A percentile compares a stretch with the other conserved stretches of the same genome.
These are phyloP conservation scores for Rhinolophus sinicus DNA, from an alignment of 2,113 vertebrate genomes.

Conservation along the genomic window DNA sequence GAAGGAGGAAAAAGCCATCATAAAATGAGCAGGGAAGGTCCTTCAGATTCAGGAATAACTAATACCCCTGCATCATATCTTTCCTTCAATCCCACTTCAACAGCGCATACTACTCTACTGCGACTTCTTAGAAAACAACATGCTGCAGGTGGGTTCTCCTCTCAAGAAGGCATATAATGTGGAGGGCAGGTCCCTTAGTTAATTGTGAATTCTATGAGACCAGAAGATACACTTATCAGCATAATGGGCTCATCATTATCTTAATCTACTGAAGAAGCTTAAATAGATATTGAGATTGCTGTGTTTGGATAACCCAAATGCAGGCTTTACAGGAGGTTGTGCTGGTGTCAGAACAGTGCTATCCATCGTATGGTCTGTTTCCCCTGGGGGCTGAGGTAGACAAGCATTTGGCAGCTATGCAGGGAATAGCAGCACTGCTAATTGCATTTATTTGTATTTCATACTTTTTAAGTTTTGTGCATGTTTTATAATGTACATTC, in stretches of 20 bases:
- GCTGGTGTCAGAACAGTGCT: background rate
- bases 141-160: background rate
- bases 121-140: constrained; percentile 2
- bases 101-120: rapidly evolving
- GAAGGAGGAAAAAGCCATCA: constrained; percentile 8
- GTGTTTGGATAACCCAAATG: background rate
- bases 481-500: background rate
- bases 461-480: background rate
- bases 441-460: background rate
- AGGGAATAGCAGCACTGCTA: background rate
- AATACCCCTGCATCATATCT: background rate
- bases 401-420: background rate
- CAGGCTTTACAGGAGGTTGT: background rate
- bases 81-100: constrained; percentile 13
- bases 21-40: constrained; percentile 48
- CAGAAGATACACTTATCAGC: background rate
- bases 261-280: background rate
- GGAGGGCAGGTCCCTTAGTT: background rate
- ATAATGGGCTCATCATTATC: background rate
- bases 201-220: background rate
- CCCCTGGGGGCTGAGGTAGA: too few species aligned
- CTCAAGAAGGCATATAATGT: background rate
- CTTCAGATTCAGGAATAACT: constrained; percentile 37
- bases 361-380: background rate
- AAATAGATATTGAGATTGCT: background rate